These are phyloP conservation scores for Habropoda laboriosa DNA, from an alignment of 1,140 invertebrate species.

Conservation along the genomic window DNA sequence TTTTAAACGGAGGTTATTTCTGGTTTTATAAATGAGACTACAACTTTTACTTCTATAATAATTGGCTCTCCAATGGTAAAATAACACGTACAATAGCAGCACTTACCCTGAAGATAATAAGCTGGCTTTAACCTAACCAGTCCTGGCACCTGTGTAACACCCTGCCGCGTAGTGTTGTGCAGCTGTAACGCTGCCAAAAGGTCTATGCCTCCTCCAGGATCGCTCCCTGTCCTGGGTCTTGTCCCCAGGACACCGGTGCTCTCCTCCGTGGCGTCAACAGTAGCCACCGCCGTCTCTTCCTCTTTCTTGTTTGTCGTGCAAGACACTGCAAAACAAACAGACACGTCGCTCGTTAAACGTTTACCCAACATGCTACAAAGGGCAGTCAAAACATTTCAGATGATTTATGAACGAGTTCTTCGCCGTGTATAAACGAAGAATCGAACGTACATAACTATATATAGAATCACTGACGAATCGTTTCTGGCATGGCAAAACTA, in stretches of 20 bases:
- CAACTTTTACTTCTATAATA: too few species aligned
- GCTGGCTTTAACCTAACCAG: conserved; percentile 83
- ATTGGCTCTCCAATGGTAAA: not conserved
- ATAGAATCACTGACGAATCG: not conserved
- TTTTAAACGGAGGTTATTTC: too few species aligned
- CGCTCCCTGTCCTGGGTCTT: conserved; percentile 70
- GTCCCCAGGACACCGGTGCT: conserved; percentile 64
- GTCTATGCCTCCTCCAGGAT: conserved; percentile 81
- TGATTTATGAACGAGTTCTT: conserved; percentile 7
- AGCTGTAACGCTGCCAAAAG: conserved; percentile 84
- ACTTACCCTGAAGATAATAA: conserved; percentile 83
- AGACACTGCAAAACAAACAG: conserved; percentile 72
- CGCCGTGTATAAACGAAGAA: not conserved
- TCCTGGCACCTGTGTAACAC: conserved; percentile 83
- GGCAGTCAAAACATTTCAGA: not conserved
- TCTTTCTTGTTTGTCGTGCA: conserved; percentile 76
- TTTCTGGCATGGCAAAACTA: too few species aligned
- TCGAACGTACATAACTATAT: not conserved
- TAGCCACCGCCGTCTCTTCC: conserved; percentile 71
- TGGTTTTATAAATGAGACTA: too few species aligned
- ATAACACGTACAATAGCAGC: not conserved
- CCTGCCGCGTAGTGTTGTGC: conserved; percentile 83
- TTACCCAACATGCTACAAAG: not conserved
- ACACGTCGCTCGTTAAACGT: conserved; percentile 9
- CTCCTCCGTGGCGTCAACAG: conserved; percentile 58